Evolutionary conservation across 53 echinoderm and acorn worm genomes (phyloP).

Genomic region (Pentamera pediparva): DNA sequence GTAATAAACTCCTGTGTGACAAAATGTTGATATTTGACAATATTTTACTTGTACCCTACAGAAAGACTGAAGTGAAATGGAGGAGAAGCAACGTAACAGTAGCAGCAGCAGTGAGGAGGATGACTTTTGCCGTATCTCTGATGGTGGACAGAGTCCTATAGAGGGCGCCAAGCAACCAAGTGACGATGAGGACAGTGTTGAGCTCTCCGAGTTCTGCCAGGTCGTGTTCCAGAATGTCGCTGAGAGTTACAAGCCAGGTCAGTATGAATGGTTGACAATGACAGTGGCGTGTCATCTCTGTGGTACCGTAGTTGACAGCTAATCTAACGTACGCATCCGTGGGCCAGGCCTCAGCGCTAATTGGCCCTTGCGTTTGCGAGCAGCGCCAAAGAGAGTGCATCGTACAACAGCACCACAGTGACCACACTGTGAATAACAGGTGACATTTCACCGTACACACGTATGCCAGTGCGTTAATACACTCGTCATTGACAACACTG

Average conservation of each 20-base stretch:
- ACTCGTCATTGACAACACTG: too few species aligned
- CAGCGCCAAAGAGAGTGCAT: not conserved
- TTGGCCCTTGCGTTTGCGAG: too few species aligned
- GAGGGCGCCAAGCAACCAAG: not conserved
- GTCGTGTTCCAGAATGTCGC: conserved; percentile 88
- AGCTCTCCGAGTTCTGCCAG: conserved; percentile 82
- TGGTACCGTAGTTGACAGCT: not conserved
- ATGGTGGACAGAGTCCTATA: not conserved
- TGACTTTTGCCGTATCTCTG: conserved; percentile 20
- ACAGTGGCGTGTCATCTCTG: not conserved
- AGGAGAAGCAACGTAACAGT: too few species aligned
- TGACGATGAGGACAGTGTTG: not conserved
- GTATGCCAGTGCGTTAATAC: too few species aligned
- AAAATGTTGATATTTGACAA: too few species aligned
- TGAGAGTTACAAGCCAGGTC: conserved; percentile 88
- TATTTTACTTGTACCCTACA: too few species aligned
- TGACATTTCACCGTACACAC: too few species aligned
- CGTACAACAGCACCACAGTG: too few species aligned
- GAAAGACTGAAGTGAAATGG: too few species aligned
- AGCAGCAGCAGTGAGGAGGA: conserved; percentile 15
- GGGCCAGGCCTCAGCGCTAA: not conserved
- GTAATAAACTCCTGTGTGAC: too few species aligned
- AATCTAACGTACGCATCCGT: not conserved
- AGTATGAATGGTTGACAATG: too few species aligned
- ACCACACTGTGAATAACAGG: too few species aligned